Evolutionary conservation across 2,797 vertebrate species (phyloP), one percentile per base, ranked within the genome.

Genomic region (Rhadinocentrus ornatus): DNA sequence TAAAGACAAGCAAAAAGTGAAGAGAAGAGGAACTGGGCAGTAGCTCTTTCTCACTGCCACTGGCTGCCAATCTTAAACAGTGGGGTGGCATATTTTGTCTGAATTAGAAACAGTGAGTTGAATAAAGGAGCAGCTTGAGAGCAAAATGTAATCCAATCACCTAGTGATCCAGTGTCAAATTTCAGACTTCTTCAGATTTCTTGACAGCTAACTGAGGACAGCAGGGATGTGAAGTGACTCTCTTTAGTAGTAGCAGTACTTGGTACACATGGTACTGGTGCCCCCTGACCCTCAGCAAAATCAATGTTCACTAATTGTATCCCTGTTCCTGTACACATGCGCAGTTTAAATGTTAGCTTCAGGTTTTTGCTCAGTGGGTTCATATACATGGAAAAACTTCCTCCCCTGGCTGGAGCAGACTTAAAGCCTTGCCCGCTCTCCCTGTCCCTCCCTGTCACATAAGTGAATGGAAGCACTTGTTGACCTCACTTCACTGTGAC

Each of bases 401-500:
- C 90, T 90, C 88, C 86, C 84, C 84, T 82, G 81, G 82, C 84
- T 81, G 81, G 29, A 85, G 83, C 91, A 86, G 88, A 89, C 88
- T 90, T 90, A 89, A 89, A 91, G 86, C 68, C 41, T 62, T 87
- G 86, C 85, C 90, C 82, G 78, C 88, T 88, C 78, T 88, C 86
- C 86, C 85, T 86, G 92, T 93, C 88, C 87, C 78, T 88, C 86
- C 86, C 85, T 86, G 92, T 93, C 91, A 91, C 91, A 91, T 93
- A 92, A 91, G 88, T 92, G 90, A 92, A 93, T 91, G 75, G 86
- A 81, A 65, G 80, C 88, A 87, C 91, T 92, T 92, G 91, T 93
- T 91, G 87, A 93, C 92, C 89, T 93, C 91, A 90, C 90, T 92
- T 92, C 20, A 20, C 41, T 2, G 39, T 41, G 39, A 16, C 39